Conservation (phyloP, 2,888 invertebrate species). For the Escarpia spicata region DNA sequence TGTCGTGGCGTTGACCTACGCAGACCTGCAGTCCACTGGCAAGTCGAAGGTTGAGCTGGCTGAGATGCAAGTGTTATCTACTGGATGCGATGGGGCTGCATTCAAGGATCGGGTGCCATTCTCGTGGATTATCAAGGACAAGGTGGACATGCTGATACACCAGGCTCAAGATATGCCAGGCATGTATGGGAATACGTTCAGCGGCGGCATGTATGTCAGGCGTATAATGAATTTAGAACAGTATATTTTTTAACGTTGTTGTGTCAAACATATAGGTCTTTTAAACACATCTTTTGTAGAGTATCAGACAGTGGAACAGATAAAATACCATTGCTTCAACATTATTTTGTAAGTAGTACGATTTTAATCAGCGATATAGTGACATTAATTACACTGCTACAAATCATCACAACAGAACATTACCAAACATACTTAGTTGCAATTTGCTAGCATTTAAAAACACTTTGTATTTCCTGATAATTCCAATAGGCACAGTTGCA, state of each 20-base stretch:
- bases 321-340: no score
- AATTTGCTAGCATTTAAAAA: no score
- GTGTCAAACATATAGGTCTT: background rate
- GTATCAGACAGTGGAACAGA: background rate
- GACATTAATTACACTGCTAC: no score
- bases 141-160: constrained; percentile 36
- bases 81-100: constrained; percentile 43
- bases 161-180: constrained; percentile 12
- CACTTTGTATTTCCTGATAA: no score
- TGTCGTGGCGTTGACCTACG: constrained; percentile 44
- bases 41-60: constrained; percentile 41
- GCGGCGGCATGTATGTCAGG: background rate
- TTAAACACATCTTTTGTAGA: background rate
- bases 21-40: constrained; percentile 42
- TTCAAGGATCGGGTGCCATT: constrained; percentile 50
- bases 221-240: background rate
- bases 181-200: background rate
- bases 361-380: no score
- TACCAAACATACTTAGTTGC: no score
- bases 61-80: constrained; percentile 49
- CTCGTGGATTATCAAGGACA: constrained; percentile 50
- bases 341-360: no score
- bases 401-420: no score
- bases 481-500: no score
- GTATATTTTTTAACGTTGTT: background rate